These are phyloP conservation scores for Marasmarcha lunaedactyla DNA, from an alignment of 2,888 invertebrate species.

Conservation along the genomic window DNA sequence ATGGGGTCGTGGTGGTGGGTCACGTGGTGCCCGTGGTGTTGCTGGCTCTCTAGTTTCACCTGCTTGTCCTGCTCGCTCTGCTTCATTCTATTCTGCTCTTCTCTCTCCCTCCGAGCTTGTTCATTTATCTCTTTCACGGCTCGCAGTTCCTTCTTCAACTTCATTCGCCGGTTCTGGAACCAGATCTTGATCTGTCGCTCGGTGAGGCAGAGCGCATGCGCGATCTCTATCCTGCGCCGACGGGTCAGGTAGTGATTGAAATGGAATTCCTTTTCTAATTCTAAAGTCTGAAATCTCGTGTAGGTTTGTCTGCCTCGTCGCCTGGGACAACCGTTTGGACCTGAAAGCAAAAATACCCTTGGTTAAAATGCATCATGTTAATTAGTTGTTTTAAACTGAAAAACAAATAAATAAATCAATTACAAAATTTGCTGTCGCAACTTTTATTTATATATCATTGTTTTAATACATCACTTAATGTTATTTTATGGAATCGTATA, in stretches of 20 bases:
- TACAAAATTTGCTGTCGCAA: neutral
- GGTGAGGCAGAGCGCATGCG: conserved; percentile 94
- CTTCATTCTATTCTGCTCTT: conserved; percentile 92
- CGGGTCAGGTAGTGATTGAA: conserved; percentile 98
- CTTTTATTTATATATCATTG: neutral
- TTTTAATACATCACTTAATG: neutral
- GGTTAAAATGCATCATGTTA: conserved; percentile 18
- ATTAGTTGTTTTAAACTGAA: neutral
- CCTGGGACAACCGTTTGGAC: conserved; percentile 95
- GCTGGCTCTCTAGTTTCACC: conserved; percentile 80
- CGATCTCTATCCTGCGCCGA: conserved; percentile 96
- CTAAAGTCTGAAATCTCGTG: conserved; percentile 97
- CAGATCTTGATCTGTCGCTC: conserved; percentile 97
- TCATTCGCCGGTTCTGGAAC: conserved; percentile 98
- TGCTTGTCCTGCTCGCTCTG: conserved; percentile 91
- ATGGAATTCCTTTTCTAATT: conserved; percentile 98
- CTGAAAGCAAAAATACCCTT: conserved; percentile 77
- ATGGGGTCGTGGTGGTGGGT: conserved; percentile 81
- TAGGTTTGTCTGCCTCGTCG: conserved; percentile 97
- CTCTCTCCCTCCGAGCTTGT: conserved; percentile 89
- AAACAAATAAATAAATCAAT: neutral
- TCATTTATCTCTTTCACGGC: conserved; percentile 96
- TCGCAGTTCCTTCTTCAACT: conserved; percentile 94
- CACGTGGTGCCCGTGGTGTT: conserved; percentile 78
- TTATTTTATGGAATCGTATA: conserved; percentile 49